Evolutionary conservation across 2,797 vertebrate species (phyloP).

Genomic region (Acanthis flammea): DNA sequence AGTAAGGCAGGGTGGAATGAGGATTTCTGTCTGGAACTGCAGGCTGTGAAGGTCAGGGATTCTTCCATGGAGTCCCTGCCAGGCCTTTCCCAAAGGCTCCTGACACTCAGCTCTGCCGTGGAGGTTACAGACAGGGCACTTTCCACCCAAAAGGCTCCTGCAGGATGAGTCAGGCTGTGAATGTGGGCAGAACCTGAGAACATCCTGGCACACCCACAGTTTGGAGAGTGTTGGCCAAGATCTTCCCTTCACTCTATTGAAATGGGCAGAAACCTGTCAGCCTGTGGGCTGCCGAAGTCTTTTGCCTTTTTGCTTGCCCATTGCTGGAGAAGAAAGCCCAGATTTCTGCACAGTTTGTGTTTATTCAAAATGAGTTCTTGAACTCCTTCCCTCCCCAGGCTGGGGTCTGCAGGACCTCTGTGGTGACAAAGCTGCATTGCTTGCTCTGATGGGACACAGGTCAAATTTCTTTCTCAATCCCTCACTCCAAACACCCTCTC

Average conservation of each 20-base stretch:
- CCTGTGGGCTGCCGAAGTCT: not conserved
- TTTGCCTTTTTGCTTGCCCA: not conserved
- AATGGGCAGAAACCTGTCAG: not conserved
- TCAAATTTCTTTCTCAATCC: constrained; percentile 7
- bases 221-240: not conserved
- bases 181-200: not conserved
- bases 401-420: not conserved
- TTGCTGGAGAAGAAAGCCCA: not conserved
- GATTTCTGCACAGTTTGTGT: not conserved
- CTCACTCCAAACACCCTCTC: not conserved
- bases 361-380: not conserved
- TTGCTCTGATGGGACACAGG: not conserved
- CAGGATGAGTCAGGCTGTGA: not conserved
- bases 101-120: not conserved
- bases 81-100: not conserved
- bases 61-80: not conserved
- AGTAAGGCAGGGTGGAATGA: not conserved
- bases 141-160: not conserved
- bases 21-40: not conserved
- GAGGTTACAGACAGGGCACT: not conserved
- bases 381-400: not conserved
- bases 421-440: not conserved
- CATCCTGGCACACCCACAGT: not conserved
- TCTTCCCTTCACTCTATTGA: not conserved
- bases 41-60: not conserved